Percentiles rank a stretch among this genome's conserved stretches.
These are phyloP conservation scores for Crax fasciolata DNA, from an alignment of 2,797 vertebrate genomes.

Conservation along the genomic window DNA sequence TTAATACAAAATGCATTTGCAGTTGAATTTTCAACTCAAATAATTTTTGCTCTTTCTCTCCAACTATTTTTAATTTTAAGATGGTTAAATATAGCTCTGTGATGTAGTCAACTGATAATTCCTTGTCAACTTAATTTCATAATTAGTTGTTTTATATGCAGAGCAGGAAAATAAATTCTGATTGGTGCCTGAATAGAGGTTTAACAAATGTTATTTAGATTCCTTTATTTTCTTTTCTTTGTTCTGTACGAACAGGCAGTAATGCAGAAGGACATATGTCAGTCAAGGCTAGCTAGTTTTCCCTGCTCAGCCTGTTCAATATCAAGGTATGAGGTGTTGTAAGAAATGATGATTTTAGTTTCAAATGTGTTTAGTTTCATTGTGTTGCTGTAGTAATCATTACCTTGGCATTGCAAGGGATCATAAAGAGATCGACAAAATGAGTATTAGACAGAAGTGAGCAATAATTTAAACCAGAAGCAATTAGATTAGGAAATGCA, in stretches of 20 bases:
- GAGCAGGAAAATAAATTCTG: neutral
- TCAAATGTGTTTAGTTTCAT: conserved; percentile 8
- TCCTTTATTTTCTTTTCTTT: neutral
- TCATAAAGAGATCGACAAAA: neutral
- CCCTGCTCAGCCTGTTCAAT: neutral
- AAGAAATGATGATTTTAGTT: neutral
- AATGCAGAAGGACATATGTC: neutral
- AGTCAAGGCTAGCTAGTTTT: neutral
- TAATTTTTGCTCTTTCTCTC: neutral
- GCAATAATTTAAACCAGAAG: neutral
- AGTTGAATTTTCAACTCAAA: neutral
- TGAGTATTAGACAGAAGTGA: neutral
- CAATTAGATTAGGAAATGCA: neutral
- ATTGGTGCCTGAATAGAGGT: neutral
- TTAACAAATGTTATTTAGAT: neutral
- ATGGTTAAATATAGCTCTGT: neutral
- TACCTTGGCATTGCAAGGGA: neutral
- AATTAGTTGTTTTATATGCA: neutral
- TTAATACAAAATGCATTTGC: neutral
- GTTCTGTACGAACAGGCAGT: neutral
- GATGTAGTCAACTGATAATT: neutral
- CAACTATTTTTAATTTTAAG: neutral
- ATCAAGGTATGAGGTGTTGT: neutral
- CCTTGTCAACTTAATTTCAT: neutral
- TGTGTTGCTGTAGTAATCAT: neutral